These are phyloP conservation scores for Hoplostethus mediterraneus DNA, from an alignment of 2,797 vertebrate genomes.

Conservation along the genomic window DNA sequence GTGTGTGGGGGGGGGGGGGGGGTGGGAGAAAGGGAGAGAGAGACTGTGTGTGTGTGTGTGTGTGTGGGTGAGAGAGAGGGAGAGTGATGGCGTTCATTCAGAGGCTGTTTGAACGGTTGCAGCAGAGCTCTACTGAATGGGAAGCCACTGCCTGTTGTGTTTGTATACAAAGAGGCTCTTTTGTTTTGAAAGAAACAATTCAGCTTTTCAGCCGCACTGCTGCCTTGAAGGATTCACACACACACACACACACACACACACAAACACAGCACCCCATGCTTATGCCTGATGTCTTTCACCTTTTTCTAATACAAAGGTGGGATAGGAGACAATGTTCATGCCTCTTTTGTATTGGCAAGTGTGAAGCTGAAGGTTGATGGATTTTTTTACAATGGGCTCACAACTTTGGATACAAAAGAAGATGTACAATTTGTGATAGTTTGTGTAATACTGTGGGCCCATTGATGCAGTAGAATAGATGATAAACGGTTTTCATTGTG, in stretches of 20 bases:
- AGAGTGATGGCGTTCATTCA: constrained; percentile 61
- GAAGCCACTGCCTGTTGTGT: constrained; percentile 78
- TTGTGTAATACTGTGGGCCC: background rate
- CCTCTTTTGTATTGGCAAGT: constrained; percentile 49
- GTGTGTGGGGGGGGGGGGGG: constrained; percentile 13
- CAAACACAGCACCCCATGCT: constrained; percentile 46
- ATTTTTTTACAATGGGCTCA: background rate
- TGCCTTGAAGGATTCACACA: constrained; percentile 60
- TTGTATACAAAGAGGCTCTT: constrained; percentile 79
- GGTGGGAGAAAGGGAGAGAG: constrained; percentile 18
- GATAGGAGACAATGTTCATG: constrained; percentile 48
- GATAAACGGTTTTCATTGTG: background rate
- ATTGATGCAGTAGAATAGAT: constrained; percentile 5
- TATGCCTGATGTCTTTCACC: constrained; percentile 60
- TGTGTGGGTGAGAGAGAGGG: constrained; percentile 33
- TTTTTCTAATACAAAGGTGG: constrained; percentile 68
- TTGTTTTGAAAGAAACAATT: constrained; percentile 84
- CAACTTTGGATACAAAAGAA: constrained; percentile 29
- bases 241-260: constrained; percentile 30
- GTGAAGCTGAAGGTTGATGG: constrained; percentile 46
- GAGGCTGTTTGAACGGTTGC: constrained; percentile 67
- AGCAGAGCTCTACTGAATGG: constrained; percentile 68
- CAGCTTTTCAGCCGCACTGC: constrained; percentile 69
- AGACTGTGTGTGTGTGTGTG: constrained; percentile 56
- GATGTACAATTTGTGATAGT: constrained; percentile 7